Evolutionary conservation across 2,888 invertebrate species (phyloP), one percentile per base, ranked within the genome.

Genomic region (Osmoderma eremita): DNA sequence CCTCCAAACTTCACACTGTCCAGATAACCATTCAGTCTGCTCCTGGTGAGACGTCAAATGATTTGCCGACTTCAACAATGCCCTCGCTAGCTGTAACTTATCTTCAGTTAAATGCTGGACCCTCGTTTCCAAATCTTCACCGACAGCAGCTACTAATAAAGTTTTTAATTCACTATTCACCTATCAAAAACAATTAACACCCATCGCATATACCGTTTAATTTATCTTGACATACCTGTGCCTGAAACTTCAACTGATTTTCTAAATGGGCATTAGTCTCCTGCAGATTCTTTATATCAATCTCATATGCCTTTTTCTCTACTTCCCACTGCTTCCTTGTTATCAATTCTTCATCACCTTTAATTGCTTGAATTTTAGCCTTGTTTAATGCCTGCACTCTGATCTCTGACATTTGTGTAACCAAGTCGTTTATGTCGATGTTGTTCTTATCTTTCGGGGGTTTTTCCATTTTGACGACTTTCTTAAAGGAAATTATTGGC

Each of bases 1-100:
- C 70, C 95, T 88, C 97, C 97, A 98, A 56, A 97, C 95, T 84
- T 98, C 97, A 79, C 95, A 95, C 78, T 97, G 95, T 0, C 97
- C 95, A 15, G 94, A 93, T 39, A 97, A 83, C 87, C 93, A 93
- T 80, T 98, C 97, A 2, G 95, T 92, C 84, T 95, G 94, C 80
- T 97, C 97, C 84, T 94, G 93, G 82, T 96, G 93, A 6, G 93
- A 92, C 61, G 90, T 91, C 63, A 96, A 84, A 80, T 94, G 91
- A 80, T 94, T 90, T 18, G 94, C 92, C 30, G 94, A 95, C 78
- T 91, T 93, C 5, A 95, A 84, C 51, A 97, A 84, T 53, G 95
- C 95, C 77, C 91, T 84, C 0, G 96, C 94, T 73, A 97, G 84
- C 76, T 94, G 92, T 65, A 95, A 87, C 81, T 97, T 96, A 80